phyloP scores from a whole-genome alignment of 35 echinoderm and acorn worm genomes.

The Amphiura filiformis region DNA sequence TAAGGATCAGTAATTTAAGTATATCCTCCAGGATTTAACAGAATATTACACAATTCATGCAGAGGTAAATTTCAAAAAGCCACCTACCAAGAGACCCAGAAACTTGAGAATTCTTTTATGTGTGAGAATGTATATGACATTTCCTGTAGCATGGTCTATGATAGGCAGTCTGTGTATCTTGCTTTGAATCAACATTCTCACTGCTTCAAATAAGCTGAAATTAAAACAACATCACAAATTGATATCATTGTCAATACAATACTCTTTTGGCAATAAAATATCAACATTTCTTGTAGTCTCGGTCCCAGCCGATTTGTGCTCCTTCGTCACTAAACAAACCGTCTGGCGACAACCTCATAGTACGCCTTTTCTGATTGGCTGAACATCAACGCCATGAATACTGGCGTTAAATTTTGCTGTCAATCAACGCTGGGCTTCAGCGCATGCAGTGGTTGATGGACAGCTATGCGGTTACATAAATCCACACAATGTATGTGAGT shows the following conservation, averaged over 20 bases:
- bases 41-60: background rate
- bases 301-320: too few relatives aligned
- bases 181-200: conserved; percentile 82
- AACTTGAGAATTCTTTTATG: conserved; percentile 98
- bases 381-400: too few relatives aligned
- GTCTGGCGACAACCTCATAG: too few relatives aligned
- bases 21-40: background rate
- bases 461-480: too few relatives aligned
- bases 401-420: too few relatives aligned
- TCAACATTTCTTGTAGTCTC: too few relatives aligned
- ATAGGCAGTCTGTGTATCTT: conserved; percentile 95
- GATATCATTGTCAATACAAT: background rate
- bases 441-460: too few relatives aligned
- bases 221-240: conserved; percentile 14
- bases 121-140: conserved; percentile 98
- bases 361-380: too few relatives aligned
- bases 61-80: background rate
- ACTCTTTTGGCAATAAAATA: background rate
- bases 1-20: background rate
- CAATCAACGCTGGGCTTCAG: too few relatives aligned
- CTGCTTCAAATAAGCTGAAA: conserved; percentile 93
- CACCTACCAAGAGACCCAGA: conserved; percentile 77
- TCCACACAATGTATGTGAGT: too few relatives aligned
- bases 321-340: too few relatives aligned
- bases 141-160: conserved; percentile 78